Percentiles rank a stretch among this genome's conserved stretches.
These are phyloP conservation scores for Mirounga angustirostris DNA, from an alignment of 2,113 vertebrate genomes.

Conservation along the genomic window DNA sequence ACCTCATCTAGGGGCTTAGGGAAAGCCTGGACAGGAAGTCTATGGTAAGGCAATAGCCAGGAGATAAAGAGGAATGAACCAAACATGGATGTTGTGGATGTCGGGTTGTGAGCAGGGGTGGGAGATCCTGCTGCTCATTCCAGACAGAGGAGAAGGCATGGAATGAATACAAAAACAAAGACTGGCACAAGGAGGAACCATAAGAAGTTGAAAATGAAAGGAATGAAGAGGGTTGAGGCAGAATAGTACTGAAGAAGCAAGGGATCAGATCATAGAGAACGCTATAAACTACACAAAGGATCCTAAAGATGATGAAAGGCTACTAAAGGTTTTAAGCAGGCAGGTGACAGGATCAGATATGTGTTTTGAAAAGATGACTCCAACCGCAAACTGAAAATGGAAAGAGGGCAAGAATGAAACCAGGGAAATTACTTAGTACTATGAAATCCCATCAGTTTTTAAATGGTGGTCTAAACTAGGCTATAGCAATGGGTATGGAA, in stretches of 20 bases:
- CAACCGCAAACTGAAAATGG: not conserved
- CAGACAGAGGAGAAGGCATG: not conserved
- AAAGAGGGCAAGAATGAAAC: not conserved
- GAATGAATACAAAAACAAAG: not conserved
- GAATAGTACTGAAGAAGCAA: not conserved
- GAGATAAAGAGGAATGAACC: not conserved
- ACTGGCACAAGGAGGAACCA: not conserved
- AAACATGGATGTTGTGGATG: not conserved
- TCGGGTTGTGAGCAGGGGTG: not conserved
- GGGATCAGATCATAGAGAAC: not conserved
- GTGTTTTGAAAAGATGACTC: constrained; percentile 50
- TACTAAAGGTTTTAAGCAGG: not conserved
- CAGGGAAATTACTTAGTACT: not conserved
- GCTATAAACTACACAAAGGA: not conserved
- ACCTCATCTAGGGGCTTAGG: not conserved
- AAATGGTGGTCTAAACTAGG: not conserved
- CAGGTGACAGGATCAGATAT: not conserved
- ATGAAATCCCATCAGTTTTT: constrained; percentile 7
- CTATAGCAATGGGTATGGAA: not conserved
- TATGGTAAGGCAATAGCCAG: not conserved
- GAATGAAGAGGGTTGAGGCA: not conserved
- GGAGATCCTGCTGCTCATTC: not conserved
- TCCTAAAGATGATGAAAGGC: not conserved
- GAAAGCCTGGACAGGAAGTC: not conserved
- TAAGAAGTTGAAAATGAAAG: not conserved